Evolutionary conservation across 2,113 vertebrate species (phyloP).

Genomic region (Gulo gulo): DNA sequence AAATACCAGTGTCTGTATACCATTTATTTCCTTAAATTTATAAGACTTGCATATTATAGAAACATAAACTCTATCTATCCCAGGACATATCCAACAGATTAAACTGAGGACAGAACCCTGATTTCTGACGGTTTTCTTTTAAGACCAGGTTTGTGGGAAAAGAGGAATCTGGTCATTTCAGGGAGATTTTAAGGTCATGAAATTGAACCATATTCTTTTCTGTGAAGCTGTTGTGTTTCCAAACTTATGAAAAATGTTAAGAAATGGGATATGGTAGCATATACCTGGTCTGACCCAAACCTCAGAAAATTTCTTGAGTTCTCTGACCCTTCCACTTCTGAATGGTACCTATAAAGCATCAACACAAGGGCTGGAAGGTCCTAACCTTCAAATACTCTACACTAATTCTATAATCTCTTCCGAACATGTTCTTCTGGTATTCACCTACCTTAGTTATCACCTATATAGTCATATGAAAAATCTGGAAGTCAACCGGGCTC

Average conservation of each 20-base stretch:
- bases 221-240: background rate
- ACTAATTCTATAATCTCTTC: background rate
- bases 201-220: background rate
- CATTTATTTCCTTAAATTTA: background rate
- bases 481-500: background rate
- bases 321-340: background rate
- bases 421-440: background rate
- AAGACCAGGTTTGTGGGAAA: background rate
- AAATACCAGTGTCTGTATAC: background rate
- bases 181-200: slow-evolving; percentile 5
- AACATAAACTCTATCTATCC: background rate
- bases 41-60: background rate
- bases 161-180: background rate
- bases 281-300: background rate
- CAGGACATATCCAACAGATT: background rate
- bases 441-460: background rate
- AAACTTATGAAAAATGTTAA: slow-evolving; percentile 1
- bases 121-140: slow-evolving; percentile 4
- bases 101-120: background rate
- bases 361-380: background rate
- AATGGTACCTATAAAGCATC: background rate
- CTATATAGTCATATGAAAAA: background rate
- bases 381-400: background rate
- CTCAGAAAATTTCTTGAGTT: background rate
- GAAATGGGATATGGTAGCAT: background rate